These are phyloP conservation scores for Loxodonta africana DNA, from an alignment of 2,113 vertebrate genomes.

Conservation along the genomic window DNA sequence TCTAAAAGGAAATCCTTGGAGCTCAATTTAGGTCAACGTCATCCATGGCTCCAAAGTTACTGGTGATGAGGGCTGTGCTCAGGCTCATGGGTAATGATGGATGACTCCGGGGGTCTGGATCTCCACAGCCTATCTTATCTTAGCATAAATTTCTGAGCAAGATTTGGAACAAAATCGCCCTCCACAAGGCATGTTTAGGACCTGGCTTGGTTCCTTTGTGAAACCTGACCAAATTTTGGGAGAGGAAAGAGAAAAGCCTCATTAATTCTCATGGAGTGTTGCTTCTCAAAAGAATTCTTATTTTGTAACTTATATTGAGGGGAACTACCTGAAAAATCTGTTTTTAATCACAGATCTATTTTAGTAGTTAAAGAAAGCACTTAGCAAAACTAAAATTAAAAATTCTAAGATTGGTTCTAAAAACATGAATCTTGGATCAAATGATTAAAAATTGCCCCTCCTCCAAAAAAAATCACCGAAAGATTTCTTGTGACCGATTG, in stretches of 20 bases:
- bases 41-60: not conserved
- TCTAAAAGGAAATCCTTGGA: not conserved
- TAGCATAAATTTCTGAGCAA: not conserved
- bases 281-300: conserved; percentile 12
- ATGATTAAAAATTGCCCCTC: not conserved
- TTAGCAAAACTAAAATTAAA: conserved; percentile 53
- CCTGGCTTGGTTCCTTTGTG: not conserved
- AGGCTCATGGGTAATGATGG: not conserved
- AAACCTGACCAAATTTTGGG: not conserved
- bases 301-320: not conserved
- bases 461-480: not conserved
- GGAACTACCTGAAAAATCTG: not conserved
- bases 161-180: not conserved
- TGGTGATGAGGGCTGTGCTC: not conserved
- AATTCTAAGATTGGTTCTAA: conserved; percentile 27
- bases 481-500: not conserved
- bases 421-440: not conserved
- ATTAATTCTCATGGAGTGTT: not conserved
- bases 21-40: not conserved
- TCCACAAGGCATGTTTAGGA: not conserved
- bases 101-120: not conserved
- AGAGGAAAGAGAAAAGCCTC: not conserved
- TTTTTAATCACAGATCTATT: not conserved
- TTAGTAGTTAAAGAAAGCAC: conserved; percentile 26
- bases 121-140: not conserved